Percentiles rank a stretch among this genome's conserved stretches.
phyloP scores from a whole-genome alignment of 2,797 vertebrate species.

The Mycteria americana region DNA sequence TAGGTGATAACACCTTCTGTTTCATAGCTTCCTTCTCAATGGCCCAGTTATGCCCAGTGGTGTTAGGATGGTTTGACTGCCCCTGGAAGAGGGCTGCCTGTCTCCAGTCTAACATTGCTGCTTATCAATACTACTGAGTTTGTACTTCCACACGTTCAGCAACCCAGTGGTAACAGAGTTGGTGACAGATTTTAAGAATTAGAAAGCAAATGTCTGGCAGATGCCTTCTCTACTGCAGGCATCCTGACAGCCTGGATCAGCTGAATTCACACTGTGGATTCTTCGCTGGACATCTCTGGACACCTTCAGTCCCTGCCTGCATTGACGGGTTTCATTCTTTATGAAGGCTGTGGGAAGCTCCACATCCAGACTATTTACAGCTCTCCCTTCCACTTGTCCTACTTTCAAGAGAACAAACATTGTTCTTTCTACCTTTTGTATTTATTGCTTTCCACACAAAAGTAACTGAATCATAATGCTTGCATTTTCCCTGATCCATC shows the following conservation, averaged over 20 bases:
- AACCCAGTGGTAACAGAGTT: neutral
- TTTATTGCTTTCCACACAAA: neutral
- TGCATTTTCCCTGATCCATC: neutral
- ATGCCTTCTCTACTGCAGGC: neutral
- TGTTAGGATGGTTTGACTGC: neutral
- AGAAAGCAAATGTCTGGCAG: neutral
- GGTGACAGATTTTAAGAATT: neutral
- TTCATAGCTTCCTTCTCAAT: neutral
- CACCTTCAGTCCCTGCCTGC: neutral
- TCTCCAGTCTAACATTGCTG: neutral
- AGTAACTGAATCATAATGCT: neutral
- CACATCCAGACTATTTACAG: neutral
- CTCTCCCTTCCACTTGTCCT: neutral
- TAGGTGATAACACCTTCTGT: neutral
- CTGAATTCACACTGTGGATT: neutral
- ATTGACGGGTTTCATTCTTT: neutral
- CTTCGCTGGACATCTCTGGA: neutral
- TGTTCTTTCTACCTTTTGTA: neutral
- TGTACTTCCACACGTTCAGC: neutral
- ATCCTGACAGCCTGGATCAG: neutral
- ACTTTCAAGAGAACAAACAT: neutral
- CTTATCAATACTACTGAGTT: neutral
- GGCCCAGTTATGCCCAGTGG: neutral
- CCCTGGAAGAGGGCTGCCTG: neutral
- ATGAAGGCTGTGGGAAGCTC: neutral